These are phyloP conservation scores for Geophilus truncorum DNA, from an alignment of 2,888 invertebrate genomes.

Conservation along the genomic window DNA sequence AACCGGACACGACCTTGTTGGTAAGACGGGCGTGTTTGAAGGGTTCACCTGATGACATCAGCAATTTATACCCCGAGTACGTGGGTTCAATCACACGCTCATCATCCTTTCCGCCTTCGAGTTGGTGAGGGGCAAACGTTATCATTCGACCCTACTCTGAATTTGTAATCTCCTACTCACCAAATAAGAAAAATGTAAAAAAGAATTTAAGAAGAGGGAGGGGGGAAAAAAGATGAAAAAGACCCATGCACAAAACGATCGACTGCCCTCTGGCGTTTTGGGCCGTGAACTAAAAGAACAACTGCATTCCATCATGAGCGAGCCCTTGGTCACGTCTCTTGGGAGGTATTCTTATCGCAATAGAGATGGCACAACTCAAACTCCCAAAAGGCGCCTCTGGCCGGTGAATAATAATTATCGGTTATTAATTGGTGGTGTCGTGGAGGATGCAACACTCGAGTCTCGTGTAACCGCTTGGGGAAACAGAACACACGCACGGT, in stretches of 20 bases:
- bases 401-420: conserved; percentile 18
- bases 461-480: conserved; percentile 16
- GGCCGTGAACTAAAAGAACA: conserved; percentile 12
- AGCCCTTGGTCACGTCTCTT: conserved; percentile 13
- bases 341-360: conserved; percentile 10
- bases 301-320: conserved; percentile 15
- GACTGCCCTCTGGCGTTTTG: neutral
- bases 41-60: neutral
- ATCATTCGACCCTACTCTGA: neutral
- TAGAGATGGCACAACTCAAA: neutral
- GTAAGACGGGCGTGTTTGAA: neutral
- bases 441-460: neutral
- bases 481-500: conserved; percentile 22
- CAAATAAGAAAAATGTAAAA: neutral
- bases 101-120: neutral
- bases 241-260: neutral
- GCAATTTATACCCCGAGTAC: neutral
- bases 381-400: neutral
- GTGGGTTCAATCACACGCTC: neutral
- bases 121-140: neutral
- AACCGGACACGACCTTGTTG: neutral
- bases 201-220: neutral
- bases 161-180: neutral
- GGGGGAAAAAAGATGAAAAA: neutral
- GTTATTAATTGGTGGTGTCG: conserved; percentile 25